Evolutionary conservation across 2,113 vertebrate species (phyloP).

Genomic region (Caracal caracal): DNA sequence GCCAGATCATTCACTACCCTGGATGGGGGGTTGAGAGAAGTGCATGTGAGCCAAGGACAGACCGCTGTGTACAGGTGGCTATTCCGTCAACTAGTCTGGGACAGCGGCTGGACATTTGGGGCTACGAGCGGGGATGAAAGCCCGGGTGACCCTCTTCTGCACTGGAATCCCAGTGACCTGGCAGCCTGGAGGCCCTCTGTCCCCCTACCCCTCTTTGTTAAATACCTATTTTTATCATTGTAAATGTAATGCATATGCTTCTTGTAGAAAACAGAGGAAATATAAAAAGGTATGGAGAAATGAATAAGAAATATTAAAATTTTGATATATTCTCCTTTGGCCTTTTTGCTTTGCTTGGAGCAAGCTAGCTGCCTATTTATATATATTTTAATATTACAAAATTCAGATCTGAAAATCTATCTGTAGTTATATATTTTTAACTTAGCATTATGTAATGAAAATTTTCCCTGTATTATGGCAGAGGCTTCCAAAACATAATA

Average conservation of each 20-base stretch:
- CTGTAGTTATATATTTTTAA: conserved; percentile 54
- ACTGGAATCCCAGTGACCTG: neutral
- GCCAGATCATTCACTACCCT: neutral
- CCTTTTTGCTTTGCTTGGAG: neutral
- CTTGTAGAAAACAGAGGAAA: neutral
- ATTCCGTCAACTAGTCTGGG: neutral
- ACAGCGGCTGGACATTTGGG: rapidly evolving
- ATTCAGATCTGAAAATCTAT: conserved; percentile 10
- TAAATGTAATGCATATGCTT: neutral
- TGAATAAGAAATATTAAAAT: neutral
- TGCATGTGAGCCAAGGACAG: rapidly evolving
- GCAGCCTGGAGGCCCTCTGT: neutral
- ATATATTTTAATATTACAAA: conserved; percentile 39
- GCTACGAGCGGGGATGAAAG: neutral
- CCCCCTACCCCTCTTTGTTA: neutral
- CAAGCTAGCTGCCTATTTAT: neutral
- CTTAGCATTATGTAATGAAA: neutral
- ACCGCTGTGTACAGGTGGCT: rapidly evolving
- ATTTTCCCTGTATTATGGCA: neutral
- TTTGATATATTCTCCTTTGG: neutral
- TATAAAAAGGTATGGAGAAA: neutral
- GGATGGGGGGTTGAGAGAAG: neutral
- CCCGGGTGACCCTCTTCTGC: neutral
- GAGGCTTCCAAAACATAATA: neutral
- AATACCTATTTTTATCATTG: neutral